phyloP scores from a whole-genome alignment of 1,140 invertebrate genomes.

The Drosophila leontia region DNA sequence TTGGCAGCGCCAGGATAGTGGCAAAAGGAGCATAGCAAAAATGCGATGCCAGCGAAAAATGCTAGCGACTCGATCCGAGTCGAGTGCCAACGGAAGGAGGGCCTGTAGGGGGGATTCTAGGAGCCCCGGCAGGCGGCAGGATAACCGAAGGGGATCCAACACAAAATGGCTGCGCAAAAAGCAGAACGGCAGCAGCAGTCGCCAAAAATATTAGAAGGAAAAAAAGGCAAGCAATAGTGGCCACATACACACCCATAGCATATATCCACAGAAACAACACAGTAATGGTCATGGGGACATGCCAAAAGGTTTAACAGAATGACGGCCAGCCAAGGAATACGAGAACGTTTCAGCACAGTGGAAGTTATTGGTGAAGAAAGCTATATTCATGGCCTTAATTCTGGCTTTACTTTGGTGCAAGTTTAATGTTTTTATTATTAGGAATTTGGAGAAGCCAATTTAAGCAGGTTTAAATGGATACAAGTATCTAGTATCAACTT shows the following conservation, averaged over 20 bases:
- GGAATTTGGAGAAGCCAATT: no score
- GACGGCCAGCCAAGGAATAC: constrained; percentile 42
- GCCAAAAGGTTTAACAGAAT: constrained; percentile 68
- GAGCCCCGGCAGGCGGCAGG: background rate
- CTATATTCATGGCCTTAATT: background rate
- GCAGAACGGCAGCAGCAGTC: constrained; percentile 70
- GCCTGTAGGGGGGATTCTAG: background rate
- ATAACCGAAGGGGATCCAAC: constrained; percentile 37
- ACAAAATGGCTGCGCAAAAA: constrained; percentile 83
- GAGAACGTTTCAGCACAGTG: constrained; percentile 20
- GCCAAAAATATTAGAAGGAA: constrained; percentile 75
- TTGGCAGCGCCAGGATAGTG: constrained; percentile 71
- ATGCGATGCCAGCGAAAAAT: constrained; percentile 65
- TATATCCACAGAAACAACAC: constrained; percentile 35
- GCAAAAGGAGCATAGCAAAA: constrained; percentile 68
- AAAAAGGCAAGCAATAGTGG: constrained; percentile 54
- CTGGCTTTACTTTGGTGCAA: no score
- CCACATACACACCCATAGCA: constrained; percentile 44
- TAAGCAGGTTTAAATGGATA: no score
- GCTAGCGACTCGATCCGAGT: constrained; percentile 54
- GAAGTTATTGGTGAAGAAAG: background rate
- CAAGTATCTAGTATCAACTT: background rate
- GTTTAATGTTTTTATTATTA: background rate
- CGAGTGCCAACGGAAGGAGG: constrained; percentile 12
- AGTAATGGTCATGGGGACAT: constrained; percentile 66